Conservation (phyloP, 1,140 invertebrate genomes). For the Brachionus paranguensis region DNA sequence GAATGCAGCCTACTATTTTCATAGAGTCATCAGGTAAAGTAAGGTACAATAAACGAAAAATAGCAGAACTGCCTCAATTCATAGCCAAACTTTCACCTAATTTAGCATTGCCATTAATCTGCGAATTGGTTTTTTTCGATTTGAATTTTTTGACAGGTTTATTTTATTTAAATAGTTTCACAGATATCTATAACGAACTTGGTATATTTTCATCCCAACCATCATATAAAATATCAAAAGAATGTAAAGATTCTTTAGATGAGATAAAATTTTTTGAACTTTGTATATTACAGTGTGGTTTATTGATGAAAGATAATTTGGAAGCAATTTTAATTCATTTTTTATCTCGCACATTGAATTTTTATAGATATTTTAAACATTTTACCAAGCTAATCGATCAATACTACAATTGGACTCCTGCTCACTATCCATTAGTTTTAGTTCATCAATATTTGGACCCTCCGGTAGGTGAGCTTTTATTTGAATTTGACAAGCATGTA, state of each 20-base stretch:
- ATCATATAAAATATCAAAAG: neutral
- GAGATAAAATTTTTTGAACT: neutral
- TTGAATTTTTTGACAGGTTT: neutral
- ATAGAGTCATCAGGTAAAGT: neutral
- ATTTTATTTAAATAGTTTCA: neutral
- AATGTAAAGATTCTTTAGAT: neutral
- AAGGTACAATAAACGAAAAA: conserved; percentile 29
- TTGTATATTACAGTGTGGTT: neutral
- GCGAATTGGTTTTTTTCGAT: conserved; percentile 7
- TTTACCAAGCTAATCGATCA: conserved; percentile 48
- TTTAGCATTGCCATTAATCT: neutral
- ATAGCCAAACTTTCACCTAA: neutral
- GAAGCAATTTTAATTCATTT: conserved; percentile 45
- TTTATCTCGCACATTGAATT: conserved; percentile 47
- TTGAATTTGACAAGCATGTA: conserved; percentile 22
- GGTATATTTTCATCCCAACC: neutral
- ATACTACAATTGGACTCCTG: conserved; percentile 43
- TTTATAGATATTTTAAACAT: conserved; percentile 46
- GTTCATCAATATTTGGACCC: conserved; percentile 49
- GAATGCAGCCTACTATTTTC: conserved; percentile 6
- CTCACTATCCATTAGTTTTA: conserved; percentile 48
- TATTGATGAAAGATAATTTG: neutral
- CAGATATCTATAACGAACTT: neutral
- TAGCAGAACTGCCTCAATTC: neutral
- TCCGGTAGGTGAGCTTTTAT: neutral